These are phyloP conservation scores for Acridotheres tristis DNA, from an alignment of 2,797 vertebrate genomes.

Conservation along the genomic window DNA sequence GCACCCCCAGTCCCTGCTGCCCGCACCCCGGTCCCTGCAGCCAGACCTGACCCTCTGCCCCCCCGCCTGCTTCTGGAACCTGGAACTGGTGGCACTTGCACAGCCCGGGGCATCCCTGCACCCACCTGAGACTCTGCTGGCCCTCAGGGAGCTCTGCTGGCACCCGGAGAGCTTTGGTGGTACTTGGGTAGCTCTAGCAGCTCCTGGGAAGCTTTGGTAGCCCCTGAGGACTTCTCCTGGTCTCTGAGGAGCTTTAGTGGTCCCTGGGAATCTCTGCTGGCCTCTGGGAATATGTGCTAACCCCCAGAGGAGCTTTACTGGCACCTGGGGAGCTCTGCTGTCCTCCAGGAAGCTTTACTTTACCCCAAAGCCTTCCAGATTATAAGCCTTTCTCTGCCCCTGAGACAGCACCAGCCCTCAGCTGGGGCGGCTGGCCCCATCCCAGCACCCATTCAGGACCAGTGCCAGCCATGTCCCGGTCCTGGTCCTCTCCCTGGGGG, in stretches of 20 bases:
- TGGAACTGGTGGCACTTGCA: background rate
- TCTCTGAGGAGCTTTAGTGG: background rate
- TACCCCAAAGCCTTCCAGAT: background rate
- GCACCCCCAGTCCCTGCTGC: accelerated
- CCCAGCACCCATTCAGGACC: background rate
- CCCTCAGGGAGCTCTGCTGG: background rate
- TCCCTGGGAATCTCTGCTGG: background rate
- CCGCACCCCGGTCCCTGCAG: background rate
- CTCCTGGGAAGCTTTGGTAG: background rate
- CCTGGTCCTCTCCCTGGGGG: background rate
- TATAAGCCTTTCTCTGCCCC: background rate
- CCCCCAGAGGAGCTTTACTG: background rate
- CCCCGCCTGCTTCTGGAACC: background rate
- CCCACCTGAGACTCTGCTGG: background rate
- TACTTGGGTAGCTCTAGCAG: background rate
- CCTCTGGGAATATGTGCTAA: background rate
- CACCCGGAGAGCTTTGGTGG: background rate
- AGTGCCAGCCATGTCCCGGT: accelerated
- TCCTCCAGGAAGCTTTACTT: background rate
- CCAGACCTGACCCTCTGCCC: background rate
- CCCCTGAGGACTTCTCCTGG: background rate
- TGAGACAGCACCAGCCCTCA: background rate
- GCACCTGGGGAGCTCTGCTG: background rate
- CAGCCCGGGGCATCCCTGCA: background rate
- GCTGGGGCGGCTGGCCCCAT: accelerated